phyloP scores from a whole-genome alignment of 2,888 invertebrate species.

The Nymphalis polychloros region DNA sequence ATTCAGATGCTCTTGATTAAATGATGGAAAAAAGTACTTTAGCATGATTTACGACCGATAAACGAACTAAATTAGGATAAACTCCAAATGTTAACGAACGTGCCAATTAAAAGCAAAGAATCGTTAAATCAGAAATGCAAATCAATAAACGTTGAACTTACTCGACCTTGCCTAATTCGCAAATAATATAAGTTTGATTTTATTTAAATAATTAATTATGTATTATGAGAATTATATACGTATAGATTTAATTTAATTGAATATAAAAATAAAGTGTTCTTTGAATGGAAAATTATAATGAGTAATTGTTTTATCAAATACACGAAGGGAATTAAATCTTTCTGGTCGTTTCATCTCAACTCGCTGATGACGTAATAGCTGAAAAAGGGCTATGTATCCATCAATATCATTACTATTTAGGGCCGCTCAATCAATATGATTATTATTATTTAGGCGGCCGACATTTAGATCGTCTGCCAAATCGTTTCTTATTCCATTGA shows the following conservation, averaged over 20 bases:
- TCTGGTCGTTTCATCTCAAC: too few species aligned
- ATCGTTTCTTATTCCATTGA: too few species aligned
- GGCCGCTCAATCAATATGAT: too few species aligned
- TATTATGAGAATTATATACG: neutral
- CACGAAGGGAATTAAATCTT: too few species aligned
- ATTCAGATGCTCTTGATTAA: constrained; percentile 40
- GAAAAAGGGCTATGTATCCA: too few species aligned
- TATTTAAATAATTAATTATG: constrained; percentile 2
- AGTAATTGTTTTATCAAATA: too few species aligned
- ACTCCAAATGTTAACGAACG: constrained; percentile 25
- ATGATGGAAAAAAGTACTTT: constrained; percentile 26
- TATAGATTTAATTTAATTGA: too few species aligned
- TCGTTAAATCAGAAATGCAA: constrained; percentile 24
- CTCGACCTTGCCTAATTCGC: constrained; percentile 20
- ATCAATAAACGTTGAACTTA: constrained; percentile 23
- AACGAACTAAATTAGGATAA: constrained; percentile 24
- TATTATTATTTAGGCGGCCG: too few species aligned
- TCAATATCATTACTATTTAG: too few species aligned
- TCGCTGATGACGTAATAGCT: too few species aligned
- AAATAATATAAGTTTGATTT: constrained; percentile 3
- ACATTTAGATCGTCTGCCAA: too few species aligned
- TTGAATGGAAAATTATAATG: neutral
- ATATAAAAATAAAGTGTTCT: neutral
- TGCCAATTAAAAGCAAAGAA: constrained; percentile 23
- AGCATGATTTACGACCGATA: constrained; percentile 29